Percentiles rank a stretch among this genome's conserved stretches.
These are phyloP conservation scores for Noctua pronuba DNA, from an alignment of 2,888 invertebrate species.

Conservation along the genomic window DNA sequence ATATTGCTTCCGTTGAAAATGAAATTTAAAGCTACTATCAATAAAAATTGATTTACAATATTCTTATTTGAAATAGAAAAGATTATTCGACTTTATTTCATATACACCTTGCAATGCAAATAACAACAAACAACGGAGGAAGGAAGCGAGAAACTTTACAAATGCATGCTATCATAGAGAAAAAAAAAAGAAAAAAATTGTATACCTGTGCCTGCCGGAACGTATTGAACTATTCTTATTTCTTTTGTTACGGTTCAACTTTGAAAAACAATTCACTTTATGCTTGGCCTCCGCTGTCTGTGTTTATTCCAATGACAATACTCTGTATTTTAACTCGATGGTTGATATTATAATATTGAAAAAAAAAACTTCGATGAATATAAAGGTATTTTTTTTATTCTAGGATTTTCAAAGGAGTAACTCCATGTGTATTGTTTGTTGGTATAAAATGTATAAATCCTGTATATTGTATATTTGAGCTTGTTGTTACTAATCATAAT, in stretches of 20 bases:
- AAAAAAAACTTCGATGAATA: neutral
- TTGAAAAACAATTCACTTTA: constrained; percentile 47
- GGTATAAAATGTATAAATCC: neutral
- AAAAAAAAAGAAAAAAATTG: constrained; percentile 13
- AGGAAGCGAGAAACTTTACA: constrained; percentile 50
- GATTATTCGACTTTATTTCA: neutral
- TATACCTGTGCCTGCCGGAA: constrained; percentile 17
- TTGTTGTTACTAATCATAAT: neutral
- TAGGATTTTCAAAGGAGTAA: neutral
- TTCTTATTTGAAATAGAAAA: neutral
- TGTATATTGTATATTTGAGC: neutral
- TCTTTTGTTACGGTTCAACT: constrained; percentile 39
- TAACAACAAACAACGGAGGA: constrained; percentile 34
- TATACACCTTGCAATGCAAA: constrained; percentile 21
- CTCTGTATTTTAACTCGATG: neutral
- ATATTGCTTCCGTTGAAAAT: neutral
- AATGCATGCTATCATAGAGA: constrained; percentile 52
- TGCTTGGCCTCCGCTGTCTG: constrained; percentile 5
- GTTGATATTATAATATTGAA: constrained; percentile 1
- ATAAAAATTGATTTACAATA: no score
- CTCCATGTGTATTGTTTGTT: neutral
- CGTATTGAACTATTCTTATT: constrained; percentile 45
- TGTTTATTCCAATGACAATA: constrained; percentile 22
- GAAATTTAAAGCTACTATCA: constrained; percentile 1
- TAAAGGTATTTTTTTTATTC: neutral